phyloP scores from a whole-genome alignment of 2,888 invertebrate species.

The Romanomermis culicivorax region DNA sequence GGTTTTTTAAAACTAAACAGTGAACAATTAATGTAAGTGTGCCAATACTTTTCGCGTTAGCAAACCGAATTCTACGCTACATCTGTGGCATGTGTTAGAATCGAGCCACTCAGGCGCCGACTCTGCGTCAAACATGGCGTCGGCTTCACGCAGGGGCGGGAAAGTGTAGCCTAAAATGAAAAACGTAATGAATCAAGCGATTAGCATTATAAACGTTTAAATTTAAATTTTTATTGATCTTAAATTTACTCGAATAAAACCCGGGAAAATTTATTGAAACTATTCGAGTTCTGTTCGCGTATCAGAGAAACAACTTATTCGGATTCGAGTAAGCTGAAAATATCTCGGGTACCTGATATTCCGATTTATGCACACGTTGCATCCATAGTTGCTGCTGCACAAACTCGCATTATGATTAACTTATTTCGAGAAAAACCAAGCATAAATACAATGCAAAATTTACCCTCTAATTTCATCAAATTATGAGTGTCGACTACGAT shows the following conservation, averaged over 20 bases:
- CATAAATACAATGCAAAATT: constrained; percentile 1
- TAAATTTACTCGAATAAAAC: no score
- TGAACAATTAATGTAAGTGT: not conserved
- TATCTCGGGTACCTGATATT: not conserved
- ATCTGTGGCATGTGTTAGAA: constrained; percentile 79
- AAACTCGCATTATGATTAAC: not conserved
- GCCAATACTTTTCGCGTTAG: constrained; percentile 49
- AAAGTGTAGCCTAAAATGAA: constrained; percentile 52
- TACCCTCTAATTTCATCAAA: constrained; percentile 70
- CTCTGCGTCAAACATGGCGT: constrained; percentile 94
- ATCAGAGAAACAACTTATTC: no score
- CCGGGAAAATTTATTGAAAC: no score
- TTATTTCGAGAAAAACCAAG: not conserved
- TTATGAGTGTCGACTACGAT: constrained; percentile 62
- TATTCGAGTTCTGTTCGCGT: no score
- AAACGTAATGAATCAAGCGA: no score
- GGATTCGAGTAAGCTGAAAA: no score
- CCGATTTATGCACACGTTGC: not conserved
- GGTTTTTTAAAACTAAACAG: not conserved
- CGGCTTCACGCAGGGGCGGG: constrained; percentile 71
- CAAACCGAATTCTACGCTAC: constrained; percentile 59
- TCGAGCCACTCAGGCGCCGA: constrained; percentile 95
- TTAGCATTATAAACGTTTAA: not conserved
- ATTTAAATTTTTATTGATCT: not conserved
- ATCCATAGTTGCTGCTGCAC: no score